A percentile compares a stretch with the other conserved stretches of the same genome.
Conservation (phyloP, 2,888 invertebrate species). For the Caenorhabditis doughertyi region DNA sequence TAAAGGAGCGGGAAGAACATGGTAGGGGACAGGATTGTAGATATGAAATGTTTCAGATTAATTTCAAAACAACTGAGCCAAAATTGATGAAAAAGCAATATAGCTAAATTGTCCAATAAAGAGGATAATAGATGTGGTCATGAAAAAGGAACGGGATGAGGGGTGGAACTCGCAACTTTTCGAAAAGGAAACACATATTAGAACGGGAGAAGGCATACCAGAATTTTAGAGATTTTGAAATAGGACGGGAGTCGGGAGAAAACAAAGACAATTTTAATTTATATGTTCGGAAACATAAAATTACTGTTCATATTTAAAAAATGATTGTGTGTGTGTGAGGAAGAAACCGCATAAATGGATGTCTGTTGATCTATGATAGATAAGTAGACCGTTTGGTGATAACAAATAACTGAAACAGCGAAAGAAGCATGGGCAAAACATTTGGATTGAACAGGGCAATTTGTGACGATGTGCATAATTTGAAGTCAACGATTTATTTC, state of each 20-base stretch:
- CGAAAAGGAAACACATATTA: conserved; percentile 29
- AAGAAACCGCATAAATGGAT: not conserved
- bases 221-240: conserved; percentile 30
- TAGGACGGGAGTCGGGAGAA: not conserved
- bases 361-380: not conserved
- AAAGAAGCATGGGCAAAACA: not conserved
- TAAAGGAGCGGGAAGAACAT: not conserved
- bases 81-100: not conserved
- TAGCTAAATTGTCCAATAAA: not conserved
- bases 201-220: conserved; percentile 34
- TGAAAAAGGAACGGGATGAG: conserved; percentile 19
- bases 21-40: not conserved
- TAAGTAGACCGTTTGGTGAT: not conserved
- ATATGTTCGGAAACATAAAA: not conserved
- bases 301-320: not conserved
- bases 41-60: not conserved
- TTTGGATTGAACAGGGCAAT: not conserved
- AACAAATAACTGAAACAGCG: not conserved
- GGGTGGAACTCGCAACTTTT: conserved; percentile 43
- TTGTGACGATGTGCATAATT: not conserved
- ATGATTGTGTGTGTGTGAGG: conserved; percentile 3
- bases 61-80: not conserved
- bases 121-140: not conserved
- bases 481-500: not conserved
- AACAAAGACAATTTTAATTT: not conserved